A percentile compares a stretch with the other conserved stretches of the same genome.
phyloP scores from a whole-genome alignment of 2,113 vertebrate genomes.

The Entelurus aequoreus region DNA sequence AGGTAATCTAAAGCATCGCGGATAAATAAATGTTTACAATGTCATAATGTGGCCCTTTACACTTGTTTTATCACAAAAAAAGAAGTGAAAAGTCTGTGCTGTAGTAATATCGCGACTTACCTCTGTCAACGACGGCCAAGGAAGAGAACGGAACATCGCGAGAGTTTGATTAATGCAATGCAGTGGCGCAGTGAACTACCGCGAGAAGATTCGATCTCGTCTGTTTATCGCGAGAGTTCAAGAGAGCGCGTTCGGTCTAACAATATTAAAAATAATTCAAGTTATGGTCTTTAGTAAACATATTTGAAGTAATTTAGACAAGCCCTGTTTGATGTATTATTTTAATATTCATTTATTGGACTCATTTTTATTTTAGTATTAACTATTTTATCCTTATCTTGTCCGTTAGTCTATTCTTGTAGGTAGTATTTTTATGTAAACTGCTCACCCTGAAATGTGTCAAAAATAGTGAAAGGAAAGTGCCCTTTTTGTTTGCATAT shows the following conservation, averaged over 20 bases:
- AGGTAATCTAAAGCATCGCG: conserved; percentile 74
- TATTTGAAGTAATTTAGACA: too few relatives aligned
- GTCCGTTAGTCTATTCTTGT: too few relatives aligned
- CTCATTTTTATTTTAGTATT: too few relatives aligned
- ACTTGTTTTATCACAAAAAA: conserved; percentile 22
- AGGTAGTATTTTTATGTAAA: too few relatives aligned
- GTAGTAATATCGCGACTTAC: conserved; percentile 63
- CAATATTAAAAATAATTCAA: too few relatives aligned
- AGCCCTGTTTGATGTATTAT: too few relatives aligned
- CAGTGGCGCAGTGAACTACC: neutral
- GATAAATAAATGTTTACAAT: accelerated
- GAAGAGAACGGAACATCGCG: conserved; percentile 89
- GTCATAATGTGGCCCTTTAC: accelerated
- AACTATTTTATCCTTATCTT: too few relatives aligned
- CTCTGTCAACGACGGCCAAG: conserved; percentile 82
- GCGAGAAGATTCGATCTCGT: conserved; percentile 12
- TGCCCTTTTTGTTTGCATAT: too few relatives aligned
- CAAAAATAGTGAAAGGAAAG: too few relatives aligned
- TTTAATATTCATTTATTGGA: too few relatives aligned
- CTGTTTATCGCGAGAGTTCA: neutral
- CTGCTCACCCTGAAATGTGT: too few relatives aligned
- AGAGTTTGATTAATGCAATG: conserved; percentile 68
- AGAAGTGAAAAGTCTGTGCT: neutral
- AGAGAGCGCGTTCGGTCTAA: neutral
- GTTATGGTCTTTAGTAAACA: too few relatives aligned